These are phyloP conservation scores for Clarias platycephalus DNA, from an alignment of 2,797 vertebrate genomes.

Conservation along the genomic window DNA sequence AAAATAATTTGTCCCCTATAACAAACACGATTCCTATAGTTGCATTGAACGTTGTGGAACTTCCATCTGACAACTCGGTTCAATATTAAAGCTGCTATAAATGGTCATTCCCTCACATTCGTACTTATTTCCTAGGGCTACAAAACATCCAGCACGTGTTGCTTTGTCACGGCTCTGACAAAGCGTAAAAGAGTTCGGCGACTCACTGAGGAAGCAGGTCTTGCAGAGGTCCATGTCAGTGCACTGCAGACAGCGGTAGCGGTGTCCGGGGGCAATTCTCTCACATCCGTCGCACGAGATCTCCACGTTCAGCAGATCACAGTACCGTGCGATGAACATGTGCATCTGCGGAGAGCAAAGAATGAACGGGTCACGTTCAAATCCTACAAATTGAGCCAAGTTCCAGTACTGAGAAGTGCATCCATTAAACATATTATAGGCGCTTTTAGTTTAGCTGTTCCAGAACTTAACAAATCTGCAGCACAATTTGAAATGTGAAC, in stretches of 20 bases:
- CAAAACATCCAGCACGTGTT: not conserved
- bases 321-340: conserved; percentile 97
- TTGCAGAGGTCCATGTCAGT: conserved; percentile 98
- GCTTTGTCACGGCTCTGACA: not conserved
- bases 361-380: not conserved
- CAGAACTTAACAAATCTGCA: too few species aligned
- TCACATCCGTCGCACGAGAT: conserved; percentile 97
- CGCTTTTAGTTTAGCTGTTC: too few species aligned
- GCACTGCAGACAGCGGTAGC: conserved; percentile 94
- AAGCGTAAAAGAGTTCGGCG: not conserved
- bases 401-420: not conserved
- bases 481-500: too few species aligned
- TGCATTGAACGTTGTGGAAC: not conserved
- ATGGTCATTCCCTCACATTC: not conserved
- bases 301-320: conserved; percentile 92
- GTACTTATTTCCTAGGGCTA: not conserved
- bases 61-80: not conserved
- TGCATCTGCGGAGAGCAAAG: conserved; percentile 83
- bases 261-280: conserved; percentile 93
- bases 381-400: not conserved
- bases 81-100: not conserved
- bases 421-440: too few species aligned
- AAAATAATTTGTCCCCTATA: too few species aligned
- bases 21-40: not conserved
- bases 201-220: conserved; percentile 94